These are phyloP conservation scores for Takifugu flavidus DNA, from an alignment of 2,113 vertebrate species.

Conservation along the genomic window DNA sequence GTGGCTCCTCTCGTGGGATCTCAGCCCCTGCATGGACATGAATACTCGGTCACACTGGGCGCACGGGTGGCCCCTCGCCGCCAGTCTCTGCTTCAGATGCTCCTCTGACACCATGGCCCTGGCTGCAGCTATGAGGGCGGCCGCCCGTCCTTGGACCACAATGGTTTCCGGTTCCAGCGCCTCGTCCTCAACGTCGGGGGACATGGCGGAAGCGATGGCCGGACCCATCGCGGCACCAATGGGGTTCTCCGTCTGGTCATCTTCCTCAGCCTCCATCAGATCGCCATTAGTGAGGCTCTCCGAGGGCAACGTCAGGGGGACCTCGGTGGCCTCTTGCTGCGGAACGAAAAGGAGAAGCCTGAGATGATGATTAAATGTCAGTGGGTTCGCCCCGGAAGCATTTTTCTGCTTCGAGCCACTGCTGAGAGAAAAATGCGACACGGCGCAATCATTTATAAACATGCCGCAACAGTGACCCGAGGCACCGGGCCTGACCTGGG, in stretches of 20 bases:
- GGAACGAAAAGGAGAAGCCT: slow-evolving; percentile 23
- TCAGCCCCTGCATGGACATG: slow-evolving; percentile 99
- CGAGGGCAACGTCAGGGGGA: slow-evolving; percentile 51
- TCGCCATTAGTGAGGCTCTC: slow-evolving; percentile 61
- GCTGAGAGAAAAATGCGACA: too few relatives aligned
- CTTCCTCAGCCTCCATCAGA: slow-evolving; percentile 45
- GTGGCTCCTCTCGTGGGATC: slow-evolving; percentile 98
- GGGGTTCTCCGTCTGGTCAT: slow-evolving; percentile 37
- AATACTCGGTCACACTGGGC: slow-evolving; percentile 92
- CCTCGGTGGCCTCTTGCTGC: slow-evolving; percentile 70
- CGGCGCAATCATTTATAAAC: too few relatives aligned
- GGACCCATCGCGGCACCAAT: not conserved
- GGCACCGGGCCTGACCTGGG: not conserved
- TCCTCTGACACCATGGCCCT: slow-evolving; percentile 59
- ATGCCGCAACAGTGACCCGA: not conserved
- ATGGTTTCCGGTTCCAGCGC: slow-evolving; percentile 21
- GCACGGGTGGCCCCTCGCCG: slow-evolving; percentile 87
- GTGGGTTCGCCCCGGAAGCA: too few relatives aligned
- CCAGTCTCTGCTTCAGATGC: slow-evolving; percentile 80
- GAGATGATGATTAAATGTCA: not conserved
- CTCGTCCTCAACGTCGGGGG: slow-evolving; percentile 17
- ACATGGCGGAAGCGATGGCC: slow-evolving; percentile 8
- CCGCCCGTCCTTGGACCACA: slow-evolving; percentile 23
- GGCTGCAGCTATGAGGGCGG: slow-evolving; percentile 49
- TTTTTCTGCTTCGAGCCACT: too few relatives aligned